These are phyloP conservation scores for Pogonus chalceus DNA, from an alignment of 1,140 invertebrate genomes.

Conservation along the genomic window DNA sequence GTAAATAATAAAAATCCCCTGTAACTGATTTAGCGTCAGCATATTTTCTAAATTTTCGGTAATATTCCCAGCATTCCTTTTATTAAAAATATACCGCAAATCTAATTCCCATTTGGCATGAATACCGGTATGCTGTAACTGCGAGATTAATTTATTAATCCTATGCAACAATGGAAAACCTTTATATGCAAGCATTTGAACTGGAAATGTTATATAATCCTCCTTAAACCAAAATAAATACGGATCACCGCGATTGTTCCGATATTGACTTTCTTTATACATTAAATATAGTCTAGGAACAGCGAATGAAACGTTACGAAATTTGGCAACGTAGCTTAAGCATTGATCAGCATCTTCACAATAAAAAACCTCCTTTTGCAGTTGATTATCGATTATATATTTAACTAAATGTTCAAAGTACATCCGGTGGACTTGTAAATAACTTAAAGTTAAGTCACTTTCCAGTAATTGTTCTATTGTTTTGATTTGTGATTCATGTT, in stretches of 20 bases:
- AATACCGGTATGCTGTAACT: background rate
- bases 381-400: background rate
- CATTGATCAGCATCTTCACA: background rate
- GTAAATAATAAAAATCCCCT: no score
- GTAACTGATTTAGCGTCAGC: no score
- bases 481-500: background rate
- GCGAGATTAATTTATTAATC: background rate
- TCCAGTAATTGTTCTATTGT: background rate
- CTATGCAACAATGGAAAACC: background rate
- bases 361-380: background rate
- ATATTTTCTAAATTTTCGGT: no score
- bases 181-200: background rate
- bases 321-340: background rate
- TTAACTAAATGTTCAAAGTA: background rate
- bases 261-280: background rate
- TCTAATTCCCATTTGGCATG: background rate
- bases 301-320: background rate
- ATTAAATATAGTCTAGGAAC: background rate
- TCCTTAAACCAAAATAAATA: background rate
- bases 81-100: background rate
- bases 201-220: background rate
- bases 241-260: background rate
- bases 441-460: background rate
- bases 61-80: no score
- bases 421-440: background rate